These are phyloP conservation scores for Junonia oenone DNA, from an alignment of 2,888 invertebrate genomes.

Conservation along the genomic window DNA sequence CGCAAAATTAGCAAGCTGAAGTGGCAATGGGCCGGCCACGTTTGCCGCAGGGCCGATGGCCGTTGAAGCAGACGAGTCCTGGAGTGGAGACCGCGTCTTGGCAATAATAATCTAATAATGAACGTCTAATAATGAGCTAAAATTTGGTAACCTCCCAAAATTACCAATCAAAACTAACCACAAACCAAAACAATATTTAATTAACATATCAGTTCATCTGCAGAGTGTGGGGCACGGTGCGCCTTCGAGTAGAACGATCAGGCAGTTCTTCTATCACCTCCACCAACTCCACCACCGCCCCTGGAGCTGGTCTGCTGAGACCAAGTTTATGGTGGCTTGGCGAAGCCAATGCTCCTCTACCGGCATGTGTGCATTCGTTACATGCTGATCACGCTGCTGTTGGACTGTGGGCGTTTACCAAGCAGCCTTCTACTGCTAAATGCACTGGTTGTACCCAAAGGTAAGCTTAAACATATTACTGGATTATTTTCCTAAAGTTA, in stretches of 20 bases:
- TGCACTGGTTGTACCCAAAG: slow-evolving; percentile 90
- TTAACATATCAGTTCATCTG: slow-evolving; percentile 13
- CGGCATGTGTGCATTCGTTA: slow-evolving; percentile 90
- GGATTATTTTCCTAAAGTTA: no score
- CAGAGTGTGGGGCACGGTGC: slow-evolving; percentile 84
- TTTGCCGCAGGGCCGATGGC: no score
- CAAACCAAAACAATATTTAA: slow-evolving; percentile 5
- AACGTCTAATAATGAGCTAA: no score
- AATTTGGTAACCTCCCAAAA: no score
- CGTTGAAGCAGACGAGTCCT: no score
- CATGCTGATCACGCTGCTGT: slow-evolving; percentile 87
- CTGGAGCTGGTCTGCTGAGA: slow-evolving; percentile 44
- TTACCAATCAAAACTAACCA: not conserved
- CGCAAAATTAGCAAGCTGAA: no score
- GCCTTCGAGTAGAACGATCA: slow-evolving; percentile 80
- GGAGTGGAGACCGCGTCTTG: no score
- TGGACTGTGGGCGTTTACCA: slow-evolving; percentile 93
- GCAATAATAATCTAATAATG: no score
- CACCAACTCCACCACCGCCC: slow-evolving; percentile 42
- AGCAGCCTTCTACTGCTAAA: slow-evolving; percentile 81
- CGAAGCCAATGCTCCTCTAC: slow-evolving; percentile 70
- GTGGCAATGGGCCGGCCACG: no score
- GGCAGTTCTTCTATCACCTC: slow-evolving; percentile 41
- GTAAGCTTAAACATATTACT: no score
- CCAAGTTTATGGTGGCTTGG: slow-evolving; percentile 57